Percentiles rank a stretch among this genome's conserved stretches.
Evolutionary conservation across 37 sponge, comb jelly and placozoan species (phyloP).

Genomic region (Oscarella lobularis): DNA sequence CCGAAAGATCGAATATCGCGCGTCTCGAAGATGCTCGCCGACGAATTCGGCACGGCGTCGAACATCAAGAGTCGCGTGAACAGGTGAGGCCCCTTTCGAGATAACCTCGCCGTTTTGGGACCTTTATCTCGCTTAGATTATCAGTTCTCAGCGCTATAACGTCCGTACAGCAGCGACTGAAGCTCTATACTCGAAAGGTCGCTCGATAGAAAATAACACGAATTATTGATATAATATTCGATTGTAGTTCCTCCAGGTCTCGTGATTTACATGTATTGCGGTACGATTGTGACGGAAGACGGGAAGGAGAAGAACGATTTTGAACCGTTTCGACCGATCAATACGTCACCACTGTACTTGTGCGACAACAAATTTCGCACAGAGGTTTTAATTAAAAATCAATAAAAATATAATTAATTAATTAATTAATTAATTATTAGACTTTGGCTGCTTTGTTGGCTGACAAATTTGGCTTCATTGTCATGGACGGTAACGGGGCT

Average conservation of each 20-base stretch:
- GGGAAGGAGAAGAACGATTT: slow-evolving; percentile 99
- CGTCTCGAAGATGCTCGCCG: slow-evolving; percentile 93
- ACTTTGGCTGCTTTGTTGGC: slow-evolving; percentile 86
- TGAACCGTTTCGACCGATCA: slow-evolving; percentile 98
- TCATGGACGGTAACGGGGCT: slow-evolving; percentile 98
- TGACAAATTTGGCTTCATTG: slow-evolving; percentile 97
- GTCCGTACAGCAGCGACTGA: slow-evolving; percentile 96
- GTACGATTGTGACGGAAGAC: slow-evolving; percentile 97
- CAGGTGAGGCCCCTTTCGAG: too few species aligned
- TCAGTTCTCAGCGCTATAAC: slow-evolving; percentile 98
- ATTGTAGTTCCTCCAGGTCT: slow-evolving; percentile 42
- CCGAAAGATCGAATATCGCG: slow-evolving; percentile 98
- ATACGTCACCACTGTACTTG: slow-evolving; percentile 94
- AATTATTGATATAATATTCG: too few species aligned
- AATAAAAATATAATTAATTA: too few species aligned
- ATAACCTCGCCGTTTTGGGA: too few species aligned
- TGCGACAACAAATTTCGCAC: slow-evolving; percentile 99
- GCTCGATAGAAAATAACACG: too few species aligned
- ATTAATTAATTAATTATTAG: not conserved
- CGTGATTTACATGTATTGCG: slow-evolving; percentile 91
- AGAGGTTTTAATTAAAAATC: too few species aligned
- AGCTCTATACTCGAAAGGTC: slow-evolving; percentile 88
- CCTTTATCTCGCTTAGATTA: too few species aligned
- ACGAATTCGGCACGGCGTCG: slow-evolving; percentile 96
- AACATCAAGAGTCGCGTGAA: slow-evolving; percentile 99